Base-by-base conservation (phyloP, 2,888 invertebrate genomes). In the Melieria picta region DNA sequence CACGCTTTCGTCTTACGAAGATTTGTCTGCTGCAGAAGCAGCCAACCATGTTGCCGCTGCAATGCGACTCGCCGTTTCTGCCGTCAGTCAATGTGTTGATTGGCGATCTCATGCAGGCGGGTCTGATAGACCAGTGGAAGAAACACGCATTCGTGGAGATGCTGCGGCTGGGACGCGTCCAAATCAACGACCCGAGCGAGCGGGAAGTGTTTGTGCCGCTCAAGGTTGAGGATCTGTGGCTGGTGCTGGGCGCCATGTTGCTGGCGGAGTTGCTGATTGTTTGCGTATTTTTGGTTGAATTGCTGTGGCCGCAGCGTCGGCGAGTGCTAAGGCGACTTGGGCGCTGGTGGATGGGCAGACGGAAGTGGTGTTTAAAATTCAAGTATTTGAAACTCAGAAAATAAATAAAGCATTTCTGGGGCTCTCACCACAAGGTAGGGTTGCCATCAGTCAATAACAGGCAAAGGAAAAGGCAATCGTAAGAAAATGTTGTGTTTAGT, bases 1-100 rank as follows among this genome's bases (percentile, higher is more conserved):
- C 69, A 42, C 46, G 52, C 3, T 69, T 69, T 62, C 69, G 69
- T 2, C n/a, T 47, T 3, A n/a, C 69, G 4, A 30, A 62, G 5
- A 69, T 69, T 30, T 69, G 69, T 5, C 45, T 63, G 9, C 0
- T 7, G 7, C 45, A 42, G 30, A 11, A 46, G 11, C n/a, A 4
- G 4, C 16, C 11, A 7, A 16, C 55, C 7, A 10, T 5, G 7
- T 30, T 69, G 42, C 62, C 62, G 3, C 3, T 69, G 47, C 62
- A 6, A n/a, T 30, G 47, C 11, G 55, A 63, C 6, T 69, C 69
- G 0, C 7, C 62, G 7, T 56, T 55, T 62, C 62, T 13, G 1
- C 30, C 16, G 5, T 13, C 1, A 1, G 10, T 69, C 0, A 56
- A 47, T 62, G 1, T 9, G 3, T 13, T 47, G 1, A 9, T 69